These are phyloP conservation scores for Malacoraja senta DNA, from an alignment of 2,797 vertebrate genomes.

Conservation along the genomic window DNA sequence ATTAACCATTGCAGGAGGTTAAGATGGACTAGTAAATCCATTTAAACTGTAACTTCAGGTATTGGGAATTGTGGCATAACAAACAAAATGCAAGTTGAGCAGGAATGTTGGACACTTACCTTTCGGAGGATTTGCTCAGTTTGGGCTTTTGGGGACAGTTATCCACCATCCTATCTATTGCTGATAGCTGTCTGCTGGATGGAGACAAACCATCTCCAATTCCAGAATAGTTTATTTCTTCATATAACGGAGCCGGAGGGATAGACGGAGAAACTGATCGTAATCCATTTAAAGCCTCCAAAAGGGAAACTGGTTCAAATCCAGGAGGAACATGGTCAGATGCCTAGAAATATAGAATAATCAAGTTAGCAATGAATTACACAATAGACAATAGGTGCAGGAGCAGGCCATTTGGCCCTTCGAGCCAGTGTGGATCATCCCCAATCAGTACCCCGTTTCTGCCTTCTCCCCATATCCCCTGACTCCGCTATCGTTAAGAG, in stretches of 20 bases:
- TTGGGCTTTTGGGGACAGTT: slow-evolving; percentile 76
- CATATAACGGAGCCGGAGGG: slow-evolving; percentile 83
- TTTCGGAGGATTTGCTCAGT: slow-evolving; percentile 89
- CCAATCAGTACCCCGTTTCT: too few species aligned
- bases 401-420: too few species aligned
- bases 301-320: slow-evolving; percentile 90
- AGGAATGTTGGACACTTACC: slow-evolving; percentile 58
- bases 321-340: slow-evolving; percentile 87
- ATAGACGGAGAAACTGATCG: slow-evolving; percentile 73
- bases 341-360: slow-evolving; percentile 55
- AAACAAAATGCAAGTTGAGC: too few species aligned
- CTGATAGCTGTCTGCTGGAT: slow-evolving; percentile 64
- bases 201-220: slow-evolving; percentile 61
- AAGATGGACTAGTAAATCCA: neutral
- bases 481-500: too few species aligned
- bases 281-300: slow-evolving; percentile 89
- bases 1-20: neutral
- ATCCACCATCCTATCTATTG: slow-evolving; percentile 74
- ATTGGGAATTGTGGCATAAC: neutral
- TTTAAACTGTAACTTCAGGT: neutral
- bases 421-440: too few species aligned
- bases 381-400: too few species aligned
- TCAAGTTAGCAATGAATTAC: too few species aligned
- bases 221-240: slow-evolving; percentile 84
- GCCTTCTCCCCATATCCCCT: too few species aligned